A percentile compares a stretch with the other conserved stretches of the same genome.
These are phyloP conservation scores for Epizoanthus ramosus DNA, from an alignment of 92 coral and sea anemone genomes.

Conservation along the genomic window DNA sequence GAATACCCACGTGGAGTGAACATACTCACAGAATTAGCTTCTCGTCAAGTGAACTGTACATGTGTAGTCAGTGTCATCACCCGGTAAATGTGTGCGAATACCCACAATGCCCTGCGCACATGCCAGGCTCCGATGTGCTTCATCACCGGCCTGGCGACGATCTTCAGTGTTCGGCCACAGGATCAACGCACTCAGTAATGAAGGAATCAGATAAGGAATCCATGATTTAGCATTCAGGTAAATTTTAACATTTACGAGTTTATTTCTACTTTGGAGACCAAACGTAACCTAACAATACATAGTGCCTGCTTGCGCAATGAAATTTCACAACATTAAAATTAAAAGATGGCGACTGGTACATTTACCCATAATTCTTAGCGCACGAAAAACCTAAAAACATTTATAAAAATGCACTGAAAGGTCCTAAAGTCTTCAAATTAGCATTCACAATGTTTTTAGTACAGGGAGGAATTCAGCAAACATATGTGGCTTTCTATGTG, in stretches of 20 bases:
- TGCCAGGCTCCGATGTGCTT: neutral
- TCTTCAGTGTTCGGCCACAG: neutral
- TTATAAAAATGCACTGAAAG: too few species aligned
- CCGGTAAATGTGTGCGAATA: neutral
- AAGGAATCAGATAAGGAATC: neutral
- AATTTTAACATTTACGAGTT: neutral
- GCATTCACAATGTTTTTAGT: too few species aligned
- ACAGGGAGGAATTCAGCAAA: too few species aligned
- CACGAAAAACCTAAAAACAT: too few species aligned
- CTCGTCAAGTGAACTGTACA: slow-evolving; percentile 1
- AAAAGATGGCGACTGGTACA: too few species aligned
- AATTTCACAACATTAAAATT: too few species aligned
- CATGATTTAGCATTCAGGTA: neutral
- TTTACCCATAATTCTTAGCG: too few species aligned
- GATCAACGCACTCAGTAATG: neutral
- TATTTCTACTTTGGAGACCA: too few species aligned
- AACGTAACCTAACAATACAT: too few species aligned
- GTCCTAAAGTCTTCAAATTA: too few species aligned
- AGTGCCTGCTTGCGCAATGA: too few species aligned
- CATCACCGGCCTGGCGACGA: neutral
- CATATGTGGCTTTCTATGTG: too few species aligned
- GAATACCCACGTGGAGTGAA: neutral
- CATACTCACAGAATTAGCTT: neutral
- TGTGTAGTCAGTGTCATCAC: neutral
- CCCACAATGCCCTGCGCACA: neutral